A percentile compares a stretch with the other conserved stretches of the same genome.
These are phyloP conservation scores for Onychostoma macrolepis DNA, from an alignment of 2,113 vertebrate species.

Conservation along the genomic window DNA sequence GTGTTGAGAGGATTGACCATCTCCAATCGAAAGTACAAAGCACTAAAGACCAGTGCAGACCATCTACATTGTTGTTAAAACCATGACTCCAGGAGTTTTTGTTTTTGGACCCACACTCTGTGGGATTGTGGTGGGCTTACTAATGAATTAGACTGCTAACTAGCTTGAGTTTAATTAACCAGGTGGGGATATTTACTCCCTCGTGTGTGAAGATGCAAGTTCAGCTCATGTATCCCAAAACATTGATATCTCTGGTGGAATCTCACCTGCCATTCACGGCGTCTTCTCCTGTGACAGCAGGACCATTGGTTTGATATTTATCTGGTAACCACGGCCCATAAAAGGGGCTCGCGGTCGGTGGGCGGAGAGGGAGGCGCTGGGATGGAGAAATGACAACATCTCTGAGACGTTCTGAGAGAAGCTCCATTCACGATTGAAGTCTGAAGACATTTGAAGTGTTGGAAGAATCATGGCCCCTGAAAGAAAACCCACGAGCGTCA, in stretches of 20 bases:
- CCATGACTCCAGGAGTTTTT: neutral
- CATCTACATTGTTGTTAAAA: neutral
- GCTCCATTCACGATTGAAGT: neutral
- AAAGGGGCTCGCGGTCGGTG: neutral
- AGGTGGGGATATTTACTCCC: slow-evolving; percentile 46
- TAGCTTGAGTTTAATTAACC: slow-evolving; percentile 35
- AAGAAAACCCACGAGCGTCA: neutral
- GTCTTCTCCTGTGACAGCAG: slow-evolving; percentile 24
- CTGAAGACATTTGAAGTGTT: neutral
- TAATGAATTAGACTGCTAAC: slow-evolving; percentile 52
- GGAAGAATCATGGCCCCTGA: neutral
- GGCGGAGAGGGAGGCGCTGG: neutral
- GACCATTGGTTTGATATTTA: neutral
- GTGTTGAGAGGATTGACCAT: neutral
- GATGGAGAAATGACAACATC: neutral
- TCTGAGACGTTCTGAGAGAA: neutral
- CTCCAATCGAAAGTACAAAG: neutral
- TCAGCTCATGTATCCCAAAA: slow-evolving; percentile 43
- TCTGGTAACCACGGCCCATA: neutral
- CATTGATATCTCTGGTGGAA: slow-evolving; percentile 49
- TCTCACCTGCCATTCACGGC: slow-evolving; percentile 16
- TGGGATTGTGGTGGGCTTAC: slow-evolving; percentile 21
- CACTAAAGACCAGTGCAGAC: neutral
- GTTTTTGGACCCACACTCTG: neutral
- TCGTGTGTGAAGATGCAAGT: slow-evolving; percentile 9